Evolutionary conservation across 64 coral and sea anemone species (phyloP).

Genomic region (Anthopleura sola): DNA sequence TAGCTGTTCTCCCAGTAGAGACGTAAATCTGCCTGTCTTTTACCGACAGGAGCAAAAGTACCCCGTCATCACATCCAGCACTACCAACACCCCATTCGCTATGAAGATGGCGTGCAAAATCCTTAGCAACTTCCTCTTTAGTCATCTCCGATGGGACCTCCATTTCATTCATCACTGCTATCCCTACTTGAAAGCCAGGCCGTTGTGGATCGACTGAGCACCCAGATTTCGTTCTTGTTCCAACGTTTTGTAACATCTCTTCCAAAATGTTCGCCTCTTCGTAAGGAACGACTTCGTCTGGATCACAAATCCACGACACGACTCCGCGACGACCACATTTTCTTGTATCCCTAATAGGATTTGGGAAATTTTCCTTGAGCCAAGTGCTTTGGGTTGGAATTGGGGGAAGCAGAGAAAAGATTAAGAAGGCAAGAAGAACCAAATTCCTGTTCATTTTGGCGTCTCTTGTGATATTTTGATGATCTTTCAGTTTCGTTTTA

Average conservation of each 20-base stretch:
- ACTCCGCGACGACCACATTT: conserved; percentile 69
- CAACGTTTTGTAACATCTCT: conserved; percentile 43
- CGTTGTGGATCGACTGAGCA: conserved; percentile 21
- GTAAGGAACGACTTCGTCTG: conserved; percentile 55
- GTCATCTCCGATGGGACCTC: conserved; percentile 4
- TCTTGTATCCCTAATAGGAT: conserved; percentile 65
- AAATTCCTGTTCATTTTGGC: background rate
- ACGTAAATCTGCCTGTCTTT: conserved; percentile 73
- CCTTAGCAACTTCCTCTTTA: conserved; percentile 28
- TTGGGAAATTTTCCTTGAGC: conserved; percentile 72
- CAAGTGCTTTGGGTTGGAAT: conserved; percentile 17
- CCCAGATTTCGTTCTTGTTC: conserved; percentile 61
- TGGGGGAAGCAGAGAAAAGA: background rate
- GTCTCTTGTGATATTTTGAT: background rate
- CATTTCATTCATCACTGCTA: conserved; percentile 73
- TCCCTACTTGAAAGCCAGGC: conserved; percentile 72
- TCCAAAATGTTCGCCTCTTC: conserved; percentile 69
- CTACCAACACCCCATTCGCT: conserved; percentile 75
- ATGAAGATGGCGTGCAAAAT: conserved; percentile 64
- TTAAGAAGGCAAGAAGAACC: background rate
- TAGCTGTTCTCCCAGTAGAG: conserved; percentile 75
- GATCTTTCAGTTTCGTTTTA: background rate
- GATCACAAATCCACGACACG: conserved; percentile 83
- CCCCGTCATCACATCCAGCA: conserved; percentile 68
- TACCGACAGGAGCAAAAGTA: conserved; percentile 51